Percentiles rank a stretch among this genome's conserved stretches.
phyloP scores from a whole-genome alignment of 2,888 invertebrate genomes.

The Eledona agricola region DNA sequence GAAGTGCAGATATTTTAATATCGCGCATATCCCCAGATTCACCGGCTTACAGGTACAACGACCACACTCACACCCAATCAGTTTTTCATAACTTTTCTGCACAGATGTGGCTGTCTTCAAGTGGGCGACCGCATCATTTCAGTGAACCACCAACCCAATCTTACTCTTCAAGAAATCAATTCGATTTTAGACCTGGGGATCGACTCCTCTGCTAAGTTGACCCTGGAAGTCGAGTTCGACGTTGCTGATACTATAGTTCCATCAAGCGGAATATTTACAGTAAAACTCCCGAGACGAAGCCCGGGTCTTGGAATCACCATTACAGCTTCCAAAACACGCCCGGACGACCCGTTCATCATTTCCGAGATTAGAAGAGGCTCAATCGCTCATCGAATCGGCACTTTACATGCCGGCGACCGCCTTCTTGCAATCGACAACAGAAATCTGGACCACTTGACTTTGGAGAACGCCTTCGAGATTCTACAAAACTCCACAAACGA shows the following conservation, averaged over 20 bases:
- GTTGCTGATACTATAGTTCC: conserved; percentile 92
- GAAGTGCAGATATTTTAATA: conserved; percentile 62
- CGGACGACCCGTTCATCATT: conserved; percentile 82
- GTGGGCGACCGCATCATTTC: conserved; percentile 85
- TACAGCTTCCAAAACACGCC: conserved; percentile 67
- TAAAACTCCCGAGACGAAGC: conserved; percentile 84
- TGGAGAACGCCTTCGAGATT: conserved; percentile 73
- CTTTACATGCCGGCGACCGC: conserved; percentile 85
- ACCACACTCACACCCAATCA: conserved; percentile 16
- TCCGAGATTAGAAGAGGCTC: conserved; percentile 85
- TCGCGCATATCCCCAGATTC: conserved; percentile 66
- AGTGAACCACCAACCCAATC: conserved; percentile 80
- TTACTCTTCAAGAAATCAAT: conserved; percentile 70
- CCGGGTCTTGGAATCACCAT: conserved; percentile 88
- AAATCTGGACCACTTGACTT: conserved; percentile 74
- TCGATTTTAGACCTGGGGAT: conserved; percentile 62
- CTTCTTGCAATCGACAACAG: conserved; percentile 88
- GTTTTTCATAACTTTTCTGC: too few relatives aligned
- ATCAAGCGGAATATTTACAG: conserved; percentile 88
- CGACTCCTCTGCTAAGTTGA: conserved; percentile 71
- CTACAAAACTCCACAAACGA: conserved; percentile 71
- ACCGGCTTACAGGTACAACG: conserved; percentile 69
- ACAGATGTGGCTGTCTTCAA: conserved; percentile 79
- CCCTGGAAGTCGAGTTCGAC: conserved; percentile 86
- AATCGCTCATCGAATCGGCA: conserved; percentile 87